phyloP scores from a whole-genome alignment of 2,888 invertebrate genomes.

The Hydrotaea diabolus region DNA sequence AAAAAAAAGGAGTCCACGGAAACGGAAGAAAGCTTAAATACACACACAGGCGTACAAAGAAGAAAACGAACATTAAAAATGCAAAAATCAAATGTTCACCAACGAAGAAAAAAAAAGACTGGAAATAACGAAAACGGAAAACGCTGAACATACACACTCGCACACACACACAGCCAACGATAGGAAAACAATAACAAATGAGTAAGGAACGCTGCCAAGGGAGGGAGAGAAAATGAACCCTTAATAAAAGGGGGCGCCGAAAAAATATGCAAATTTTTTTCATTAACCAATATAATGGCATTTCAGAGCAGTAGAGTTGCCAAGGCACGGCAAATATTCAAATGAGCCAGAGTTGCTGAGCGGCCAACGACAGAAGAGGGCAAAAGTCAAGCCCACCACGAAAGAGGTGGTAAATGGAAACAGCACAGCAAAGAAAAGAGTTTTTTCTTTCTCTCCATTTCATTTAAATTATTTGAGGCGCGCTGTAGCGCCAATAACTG shows the following conservation, averaged over 20 bases:
- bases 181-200: conserved; percentile 47
- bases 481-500: background rate
- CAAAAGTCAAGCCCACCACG: conserved; percentile 16
- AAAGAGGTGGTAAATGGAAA: conserved; percentile 46
- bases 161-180: conserved; percentile 4
- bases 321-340: conserved; percentile 27
- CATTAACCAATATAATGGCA: conserved; percentile 62
- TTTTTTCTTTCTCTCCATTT: conserved; percentile 6
- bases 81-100: conserved; percentile 21
- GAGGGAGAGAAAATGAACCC: conserved; percentile 31
- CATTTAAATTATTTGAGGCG: background rate
- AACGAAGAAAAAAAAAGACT: background rate
- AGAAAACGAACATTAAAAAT: conserved; percentile 3
- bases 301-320: conserved; percentile 55
- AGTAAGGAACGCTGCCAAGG: background rate
- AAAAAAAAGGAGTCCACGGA: conserved; percentile 12
- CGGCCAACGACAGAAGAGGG: conserved; percentile 12
- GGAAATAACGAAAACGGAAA: background rate
- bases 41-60: background rate
- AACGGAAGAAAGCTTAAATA: too few species aligned
- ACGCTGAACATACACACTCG: conserved; percentile 40
- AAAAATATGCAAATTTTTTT: conserved; percentile 62
- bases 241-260: conserved; percentile 46
- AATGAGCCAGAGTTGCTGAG: conserved; percentile 14
- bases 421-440: conserved; percentile 53